phyloP scores from a whole-genome alignment of 2,113 vertebrate species.

The Istiophorus platypterus region DNA sequence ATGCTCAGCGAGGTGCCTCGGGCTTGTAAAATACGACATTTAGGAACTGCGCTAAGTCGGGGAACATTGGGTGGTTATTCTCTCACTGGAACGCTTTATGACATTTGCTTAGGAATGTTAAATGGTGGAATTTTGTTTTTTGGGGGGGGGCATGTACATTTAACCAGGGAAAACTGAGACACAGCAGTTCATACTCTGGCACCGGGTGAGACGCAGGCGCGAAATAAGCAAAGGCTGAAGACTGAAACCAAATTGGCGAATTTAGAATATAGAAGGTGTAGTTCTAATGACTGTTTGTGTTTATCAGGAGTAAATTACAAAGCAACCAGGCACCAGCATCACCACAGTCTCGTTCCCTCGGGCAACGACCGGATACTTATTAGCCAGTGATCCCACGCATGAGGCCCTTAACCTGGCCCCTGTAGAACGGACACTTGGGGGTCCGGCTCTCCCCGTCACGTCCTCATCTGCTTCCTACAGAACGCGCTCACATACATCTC shows the following conservation, averaged over 20 bases:
- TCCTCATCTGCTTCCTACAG: conserved; percentile 24
- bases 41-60: conserved; percentile 40
- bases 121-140: conserved; percentile 52
- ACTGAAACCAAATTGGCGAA: not conserved
- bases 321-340: conserved; percentile 1
- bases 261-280: not conserved
- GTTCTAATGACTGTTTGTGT: not conserved
- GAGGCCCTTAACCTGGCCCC: conserved; percentile 46
- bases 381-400: conserved; percentile 59
- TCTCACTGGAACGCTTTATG: conserved; percentile 43
- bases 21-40: conserved; percentile 60
- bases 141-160: too few relatives aligned
- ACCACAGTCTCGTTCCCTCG: conserved; percentile 15
- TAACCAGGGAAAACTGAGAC: conserved; percentile 8
- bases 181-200: not conserved
- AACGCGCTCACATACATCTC: not conserved
- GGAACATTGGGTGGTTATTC: conserved; percentile 65
- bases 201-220: not conserved
- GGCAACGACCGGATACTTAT: conserved; percentile 56
- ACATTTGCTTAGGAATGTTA: conserved; percentile 64
- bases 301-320: not conserved
- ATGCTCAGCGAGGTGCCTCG: conserved; percentile 42
- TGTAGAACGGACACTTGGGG: conserved; percentile 39
- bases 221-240: conserved; percentile 16
- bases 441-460: conserved; percentile 30